Evolutionary conservation across 2,113 vertebrate genomes (phyloP), one percentile per base, ranked within the genome.

Genomic region (Sinocyclocheilus anophthalmus): DNA sequence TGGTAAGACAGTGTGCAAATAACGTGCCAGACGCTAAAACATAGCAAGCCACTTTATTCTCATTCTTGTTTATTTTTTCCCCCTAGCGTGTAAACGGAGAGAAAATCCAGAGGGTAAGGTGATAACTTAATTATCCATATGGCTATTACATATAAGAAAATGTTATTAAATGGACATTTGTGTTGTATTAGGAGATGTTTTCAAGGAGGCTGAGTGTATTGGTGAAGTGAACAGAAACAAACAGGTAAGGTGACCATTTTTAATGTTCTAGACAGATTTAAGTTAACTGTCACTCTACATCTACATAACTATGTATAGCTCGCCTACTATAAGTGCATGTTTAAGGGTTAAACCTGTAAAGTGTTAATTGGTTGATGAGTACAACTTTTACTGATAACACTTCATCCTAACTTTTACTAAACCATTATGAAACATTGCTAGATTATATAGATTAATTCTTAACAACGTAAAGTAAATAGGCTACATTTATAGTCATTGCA

Each of bases 91-190:
- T 86, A 92, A 88, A 86, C 88, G 90, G 16, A 90, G 93, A 84
- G 92, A 93, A 78, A 92, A 87, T 26, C 93, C 93, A 45, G 93
- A 94, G 88, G 93, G 93, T 94, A 85, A 86, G 86, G 9, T 6
- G 20, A 22, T 59, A 59, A 14, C 7, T 37, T 26, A 3, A 16
- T 20, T 69, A 63, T 14, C 22, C 22, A 48, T 48, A 37, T 39
- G 2, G 50, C 14, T 57, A n/a, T 59, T 80, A 14, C 22, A 42
- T 22, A 55, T 12, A 12, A 30, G 2, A 57, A 33, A 3, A 39
- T 0, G 7, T 65, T 45, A 10, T 42, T 14, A 39, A 79, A 45
- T 80, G 13, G 42, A 81, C 20, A 9, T 10, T 26, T 75, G 9
- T 83, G 9, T 78, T 33, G 24, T 20, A 37, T 75, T 39, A 88